Evolutionary conservation across 2,888 invertebrate genomes (phyloP).

Genomic region (Sturmia bella): DNA sequence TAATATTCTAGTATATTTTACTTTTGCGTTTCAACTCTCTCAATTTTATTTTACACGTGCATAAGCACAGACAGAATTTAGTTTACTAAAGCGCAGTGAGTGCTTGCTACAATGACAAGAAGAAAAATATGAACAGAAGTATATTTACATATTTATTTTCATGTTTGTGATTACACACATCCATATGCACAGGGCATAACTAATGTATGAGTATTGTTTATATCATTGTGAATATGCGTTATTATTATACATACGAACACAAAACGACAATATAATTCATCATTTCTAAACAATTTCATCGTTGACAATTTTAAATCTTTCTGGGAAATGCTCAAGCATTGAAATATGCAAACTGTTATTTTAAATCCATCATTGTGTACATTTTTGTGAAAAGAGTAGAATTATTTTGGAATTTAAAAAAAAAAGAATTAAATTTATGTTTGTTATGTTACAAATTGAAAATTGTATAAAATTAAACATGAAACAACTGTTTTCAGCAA

Average conservation of each 20-base stretch:
- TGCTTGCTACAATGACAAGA: background rate
- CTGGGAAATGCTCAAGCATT: background rate
- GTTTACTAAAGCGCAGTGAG: background rate
- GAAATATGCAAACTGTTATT: constrained; percentile 4
- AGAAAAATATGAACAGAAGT: background rate
- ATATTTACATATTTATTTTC: background rate
- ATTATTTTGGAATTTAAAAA: too few relatives aligned
- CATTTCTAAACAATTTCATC: constrained; percentile 65
- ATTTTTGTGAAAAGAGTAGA: too few relatives aligned
- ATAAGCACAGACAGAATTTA: background rate
- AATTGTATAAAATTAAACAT: too few relatives aligned
- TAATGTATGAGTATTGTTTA: constrained; percentile 36
- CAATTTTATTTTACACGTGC: constrained; percentile 25
- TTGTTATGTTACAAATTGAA: too few relatives aligned
- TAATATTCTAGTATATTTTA: constrained; percentile 14
- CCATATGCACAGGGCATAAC: constrained; percentile 24
- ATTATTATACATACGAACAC: background rate
- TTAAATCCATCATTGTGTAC: background rate
- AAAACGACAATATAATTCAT: constrained; percentile 55
- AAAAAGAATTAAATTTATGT: too few relatives aligned
- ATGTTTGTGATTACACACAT: constrained; percentile 5
- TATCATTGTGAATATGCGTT: background rate
- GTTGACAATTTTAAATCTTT: constrained; percentile 44
- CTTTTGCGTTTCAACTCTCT: background rate
- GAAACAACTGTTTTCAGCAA: background rate